Percentiles rank a stretch among this genome's conserved stretches.
Conservation (phyloP, 1,140 invertebrate species). For the Drosophila rufa region DNA sequence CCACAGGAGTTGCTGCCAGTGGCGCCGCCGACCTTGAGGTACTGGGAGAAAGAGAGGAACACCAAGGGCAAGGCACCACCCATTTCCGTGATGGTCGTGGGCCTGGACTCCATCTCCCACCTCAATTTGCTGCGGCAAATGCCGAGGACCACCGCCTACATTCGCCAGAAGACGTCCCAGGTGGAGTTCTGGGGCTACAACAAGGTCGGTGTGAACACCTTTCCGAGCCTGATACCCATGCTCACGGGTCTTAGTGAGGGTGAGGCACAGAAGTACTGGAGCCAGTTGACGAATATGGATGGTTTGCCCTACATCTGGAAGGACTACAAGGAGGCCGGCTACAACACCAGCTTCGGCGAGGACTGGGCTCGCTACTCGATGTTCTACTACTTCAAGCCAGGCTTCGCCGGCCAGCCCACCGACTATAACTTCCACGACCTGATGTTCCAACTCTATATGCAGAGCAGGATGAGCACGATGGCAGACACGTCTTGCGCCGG, state of each 20-base stretch:
- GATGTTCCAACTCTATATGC: constrained; percentile 60
- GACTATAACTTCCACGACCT: constrained; percentile 27
- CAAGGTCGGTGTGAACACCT: constrained; percentile 30
- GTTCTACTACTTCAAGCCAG: constrained; percentile 91
- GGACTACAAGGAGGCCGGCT: constrained; percentile 89
- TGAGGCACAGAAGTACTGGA: constrained; percentile 4
- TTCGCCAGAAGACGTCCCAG: constrained; percentile 18
- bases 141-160: constrained; percentile 10
- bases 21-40: neutral
- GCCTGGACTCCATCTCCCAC: constrained; percentile 44
- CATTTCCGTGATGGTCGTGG: constrained; percentile 44
- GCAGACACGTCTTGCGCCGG: constrained; percentile 85
- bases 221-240: constrained; percentile 22
- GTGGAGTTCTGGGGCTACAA: constrained; percentile 57
- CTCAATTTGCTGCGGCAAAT: constrained; percentile 46
- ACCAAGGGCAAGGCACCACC: neutral
- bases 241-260: constrained; percentile 16
- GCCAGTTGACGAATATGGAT: constrained; percentile 77
- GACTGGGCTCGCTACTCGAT: constrained; percentile 90
- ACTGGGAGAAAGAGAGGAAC: neutral
- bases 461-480: constrained; percentile 57
- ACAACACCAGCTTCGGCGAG: constrained; percentile 91
- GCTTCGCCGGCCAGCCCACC: constrained; percentile 87
- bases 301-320: constrained; percentile 92
- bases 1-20: constrained; percentile 1